Conservation (phyloP, 2,113 vertebrate genomes). For the Sciurus niger region DNA sequence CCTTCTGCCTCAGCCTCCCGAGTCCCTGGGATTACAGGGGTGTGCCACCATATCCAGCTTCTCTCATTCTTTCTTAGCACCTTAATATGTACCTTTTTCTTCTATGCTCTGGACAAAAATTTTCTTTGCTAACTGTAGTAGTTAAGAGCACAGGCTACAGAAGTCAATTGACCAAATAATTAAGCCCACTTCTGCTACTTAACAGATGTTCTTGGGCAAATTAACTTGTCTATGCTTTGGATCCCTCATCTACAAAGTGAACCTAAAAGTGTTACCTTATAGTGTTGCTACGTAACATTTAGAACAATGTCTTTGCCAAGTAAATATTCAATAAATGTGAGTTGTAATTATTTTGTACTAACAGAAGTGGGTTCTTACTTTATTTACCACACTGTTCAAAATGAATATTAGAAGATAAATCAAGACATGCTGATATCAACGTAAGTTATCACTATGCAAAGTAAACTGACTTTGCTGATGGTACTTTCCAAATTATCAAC, state of each 20-base stretch:
- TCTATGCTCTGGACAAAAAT: neutral
- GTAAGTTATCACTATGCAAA: neutral
- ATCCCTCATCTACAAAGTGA: neutral
- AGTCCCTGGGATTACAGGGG: too few relatives aligned
- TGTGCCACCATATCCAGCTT: too few relatives aligned
- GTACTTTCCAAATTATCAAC: neutral
- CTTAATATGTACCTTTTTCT: neutral
- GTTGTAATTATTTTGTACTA: neutral
- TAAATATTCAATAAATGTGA: neutral
- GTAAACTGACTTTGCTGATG: neutral
- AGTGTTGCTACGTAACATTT: neutral
- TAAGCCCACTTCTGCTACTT: neutral
- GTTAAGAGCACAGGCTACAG: neutral
- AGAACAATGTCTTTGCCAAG: neutral
- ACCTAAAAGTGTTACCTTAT: neutral
- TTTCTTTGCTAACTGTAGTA: slow-evolving; percentile 27
- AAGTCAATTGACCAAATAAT: neutral
- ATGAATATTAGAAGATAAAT: slow-evolving; percentile 4
- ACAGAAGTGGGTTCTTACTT: neutral
- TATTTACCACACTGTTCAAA: neutral
- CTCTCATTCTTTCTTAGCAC: neutral
- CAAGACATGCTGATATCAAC: neutral
- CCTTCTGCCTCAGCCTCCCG: too few relatives aligned
- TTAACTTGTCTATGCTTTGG: neutral
- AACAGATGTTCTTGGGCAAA: neutral